A percentile compares a stretch with the other conserved stretches of the same genome.
Evolutionary conservation across 2,113 vertebrate genomes (phyloP).

Genomic region (Calidris pygmaea): DNA sequence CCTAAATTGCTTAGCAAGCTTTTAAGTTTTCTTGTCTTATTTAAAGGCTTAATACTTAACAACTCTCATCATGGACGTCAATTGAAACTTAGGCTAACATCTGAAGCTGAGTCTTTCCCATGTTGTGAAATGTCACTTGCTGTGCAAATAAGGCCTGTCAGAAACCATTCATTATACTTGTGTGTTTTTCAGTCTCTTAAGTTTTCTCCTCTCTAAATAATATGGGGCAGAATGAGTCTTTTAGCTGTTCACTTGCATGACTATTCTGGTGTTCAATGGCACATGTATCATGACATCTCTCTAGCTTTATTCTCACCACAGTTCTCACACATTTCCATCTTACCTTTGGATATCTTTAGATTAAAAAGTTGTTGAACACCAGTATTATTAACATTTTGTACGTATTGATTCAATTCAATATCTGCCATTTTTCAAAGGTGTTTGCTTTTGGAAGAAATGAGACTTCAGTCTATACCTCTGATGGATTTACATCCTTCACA

Average conservation of each 20-base stretch:
- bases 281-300: neutral
- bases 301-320: neutral
- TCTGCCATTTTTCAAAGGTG: neutral
- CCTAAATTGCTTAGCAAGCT: neutral
- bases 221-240: neutral
- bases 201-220: neutral
- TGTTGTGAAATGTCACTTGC: neutral
- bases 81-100: neutral
- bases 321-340: neutral
- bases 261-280: neutral
- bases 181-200: neutral
- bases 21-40: neutral
- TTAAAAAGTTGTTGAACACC: neutral
- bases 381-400: neutral
- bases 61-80: neutral
- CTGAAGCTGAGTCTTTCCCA: neutral
- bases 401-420: neutral
- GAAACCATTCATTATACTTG: neutral
- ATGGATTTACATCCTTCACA: neutral
- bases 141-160: neutral
- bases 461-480: neutral
- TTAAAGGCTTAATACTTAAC: neutral
- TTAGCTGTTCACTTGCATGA: neutral
- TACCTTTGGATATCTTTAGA: neutral
- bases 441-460: neutral